Evolutionary conservation across 2,797 vertebrate species (phyloP), one percentile per base, ranked within the genome.

Genomic region (Synaphobranchus kaupii): DNA sequence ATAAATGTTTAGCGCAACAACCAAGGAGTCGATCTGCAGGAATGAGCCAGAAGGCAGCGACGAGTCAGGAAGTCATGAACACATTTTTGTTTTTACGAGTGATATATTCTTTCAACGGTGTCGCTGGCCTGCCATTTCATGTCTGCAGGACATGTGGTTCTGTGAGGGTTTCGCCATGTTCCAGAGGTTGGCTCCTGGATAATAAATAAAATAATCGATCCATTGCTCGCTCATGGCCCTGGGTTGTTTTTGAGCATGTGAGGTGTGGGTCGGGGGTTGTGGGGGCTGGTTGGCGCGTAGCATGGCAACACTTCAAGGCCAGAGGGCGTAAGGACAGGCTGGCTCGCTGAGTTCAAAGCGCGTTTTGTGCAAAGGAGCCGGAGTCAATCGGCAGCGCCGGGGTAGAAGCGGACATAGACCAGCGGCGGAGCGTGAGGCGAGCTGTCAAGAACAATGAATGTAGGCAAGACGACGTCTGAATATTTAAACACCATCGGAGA

Each of bases 401-500:
- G 48, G 44, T 25, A 83, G 2, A 4, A 22, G 31, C 39, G 28
- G 63, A 7, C n/a, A 54, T 28, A 63, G 28, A 58, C 39, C 22
- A 52, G 20, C 22, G 8, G 17, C 7, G 22, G 58, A 34, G 58
- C 8, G 8, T 39, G 83, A 60, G 52, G 31, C 15, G 9, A 84
- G 54, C 83, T 63, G 83, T 84, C 83, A 66, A 13, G 28, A 60
- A n/a, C 85, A 39, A 78, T 52, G 63, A 80, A 81, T 88, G 87
- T 9, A 63, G 84, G 73, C 12, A 50, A 47, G 12, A 68, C 28
- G 47, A 17, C 84, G 56, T 84, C 31, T 81, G 56, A 88, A 85
- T 88, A 85, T 85, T 88, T 85, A 88, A 85, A 88, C 39, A 58
- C 39, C 73, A 39, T 56, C 58, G 5, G 52, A 80, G 84, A 84